phyloP scores from a whole-genome alignment of 2,888 invertebrate genomes.

The Baronia brevicornis region DNA sequence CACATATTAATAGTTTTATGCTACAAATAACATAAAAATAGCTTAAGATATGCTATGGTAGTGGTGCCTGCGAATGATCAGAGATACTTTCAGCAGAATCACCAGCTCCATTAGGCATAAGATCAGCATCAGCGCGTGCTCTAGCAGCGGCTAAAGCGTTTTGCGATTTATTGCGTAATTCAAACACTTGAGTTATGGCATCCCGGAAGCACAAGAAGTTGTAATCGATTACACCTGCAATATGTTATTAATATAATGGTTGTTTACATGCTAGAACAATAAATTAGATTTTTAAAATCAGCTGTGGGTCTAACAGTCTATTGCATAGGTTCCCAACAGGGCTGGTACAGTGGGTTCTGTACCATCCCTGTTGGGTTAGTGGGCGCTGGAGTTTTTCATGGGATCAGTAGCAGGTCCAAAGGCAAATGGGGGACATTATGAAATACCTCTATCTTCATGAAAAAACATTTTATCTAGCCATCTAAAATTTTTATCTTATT shows the following conservation, averaged over 20 bases:
- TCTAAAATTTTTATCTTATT: too few species aligned
- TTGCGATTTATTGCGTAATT: constrained; percentile 83
- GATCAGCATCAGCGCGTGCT: constrained; percentile 34
- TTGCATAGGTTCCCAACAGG: constrained; percentile 11
- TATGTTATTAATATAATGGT: constrained; percentile 18
- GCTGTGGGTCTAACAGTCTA: background rate
- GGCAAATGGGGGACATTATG: too few species aligned
- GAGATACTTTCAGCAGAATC: constrained; percentile 53
- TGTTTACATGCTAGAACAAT: constrained; percentile 2
- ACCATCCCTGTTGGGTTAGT: too few species aligned
- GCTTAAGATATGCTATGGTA: constrained; percentile 41
- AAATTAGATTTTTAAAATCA: constrained; percentile 1
- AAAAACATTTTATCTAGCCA: too few species aligned
- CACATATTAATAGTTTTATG: constrained; percentile 10
- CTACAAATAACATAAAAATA: constrained; percentile 14
- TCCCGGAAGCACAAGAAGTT: constrained; percentile 98
- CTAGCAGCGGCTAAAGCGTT: constrained; percentile 45
- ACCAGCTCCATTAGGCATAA: constrained; percentile 50
- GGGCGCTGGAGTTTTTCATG: too few species aligned
- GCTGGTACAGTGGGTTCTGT: too few species aligned
- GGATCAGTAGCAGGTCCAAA: too few species aligned
- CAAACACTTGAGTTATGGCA: constrained; percentile 97
- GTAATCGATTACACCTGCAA: constrained; percentile 96
- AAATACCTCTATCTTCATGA: too few species aligned
- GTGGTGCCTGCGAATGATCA: constrained; percentile 40